Conservation (phyloP, 2,797 vertebrate genomes). For the Limnodromus scolopaceus region DNA sequence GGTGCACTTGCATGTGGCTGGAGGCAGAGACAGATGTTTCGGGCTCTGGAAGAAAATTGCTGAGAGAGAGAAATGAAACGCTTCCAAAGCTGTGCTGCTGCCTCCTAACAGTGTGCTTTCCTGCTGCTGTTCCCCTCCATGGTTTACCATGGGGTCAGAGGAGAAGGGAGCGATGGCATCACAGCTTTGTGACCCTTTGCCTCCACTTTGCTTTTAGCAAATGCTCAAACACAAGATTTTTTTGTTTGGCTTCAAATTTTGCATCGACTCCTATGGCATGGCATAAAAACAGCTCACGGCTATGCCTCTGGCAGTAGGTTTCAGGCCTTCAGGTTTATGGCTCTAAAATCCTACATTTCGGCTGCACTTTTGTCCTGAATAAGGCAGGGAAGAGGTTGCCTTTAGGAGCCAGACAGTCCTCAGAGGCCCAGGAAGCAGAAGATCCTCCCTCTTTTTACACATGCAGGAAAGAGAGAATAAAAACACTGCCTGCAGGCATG, state of each 20-base stretch:
- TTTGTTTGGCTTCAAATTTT: neutral
- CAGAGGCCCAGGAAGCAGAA: neutral
- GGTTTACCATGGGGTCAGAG: neutral
- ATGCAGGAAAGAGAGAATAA: conserved; percentile 25
- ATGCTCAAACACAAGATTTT: neutral
- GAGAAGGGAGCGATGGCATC: neutral
- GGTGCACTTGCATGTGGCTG: conserved; percentile 46
- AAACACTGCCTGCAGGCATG: conserved; percentile 40
- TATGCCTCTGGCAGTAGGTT: neutral
- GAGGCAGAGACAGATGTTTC: conserved; percentile 52
- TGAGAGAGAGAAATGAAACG: conserved; percentile 14
- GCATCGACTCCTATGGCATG: neutral
- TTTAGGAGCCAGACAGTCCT: neutral
- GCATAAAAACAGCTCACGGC: neutral
- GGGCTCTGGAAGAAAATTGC: conserved; percentile 14
- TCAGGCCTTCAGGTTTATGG: neutral
- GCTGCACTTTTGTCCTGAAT: neutral
- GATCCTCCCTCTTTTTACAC: conserved; percentile 9
- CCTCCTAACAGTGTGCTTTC: neutral
- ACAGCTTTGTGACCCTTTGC: neutral
- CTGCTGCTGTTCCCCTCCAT: neutral
- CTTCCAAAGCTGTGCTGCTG: neutral
- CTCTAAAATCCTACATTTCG: neutral
- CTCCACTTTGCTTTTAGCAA: neutral
- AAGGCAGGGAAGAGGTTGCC: neutral